Conservation (phyloP, 2,113 vertebrate species). For the Thalassarche chlororhynchos region DNA sequence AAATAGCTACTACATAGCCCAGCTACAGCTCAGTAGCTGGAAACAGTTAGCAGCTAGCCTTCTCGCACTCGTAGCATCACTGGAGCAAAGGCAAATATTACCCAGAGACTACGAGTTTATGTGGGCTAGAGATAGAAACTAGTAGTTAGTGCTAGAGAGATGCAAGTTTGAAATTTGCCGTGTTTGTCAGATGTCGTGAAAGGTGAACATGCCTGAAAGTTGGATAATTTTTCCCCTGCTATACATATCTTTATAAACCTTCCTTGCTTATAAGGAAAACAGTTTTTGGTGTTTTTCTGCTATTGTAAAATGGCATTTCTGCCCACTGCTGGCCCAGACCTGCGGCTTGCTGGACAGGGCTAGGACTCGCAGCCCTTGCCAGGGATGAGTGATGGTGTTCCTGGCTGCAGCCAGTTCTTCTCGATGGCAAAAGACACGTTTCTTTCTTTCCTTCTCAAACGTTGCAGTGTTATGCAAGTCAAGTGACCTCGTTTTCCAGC, state of each 20-base stretch:
- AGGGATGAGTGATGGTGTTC: background rate
- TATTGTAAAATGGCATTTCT: constrained; percentile 37
- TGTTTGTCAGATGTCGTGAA: background rate
- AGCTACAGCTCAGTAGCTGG: background rate
- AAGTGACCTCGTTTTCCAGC: constrained; percentile 82
- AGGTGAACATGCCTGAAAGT: background rate
- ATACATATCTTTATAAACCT: background rate
- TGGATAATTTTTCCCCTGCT: background rate
- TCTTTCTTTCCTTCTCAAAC: constrained; percentile 28
- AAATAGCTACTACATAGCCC: background rate
- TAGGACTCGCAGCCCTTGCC: background rate
- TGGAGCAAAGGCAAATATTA: background rate
- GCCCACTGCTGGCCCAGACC: background rate
- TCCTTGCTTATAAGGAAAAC: background rate
- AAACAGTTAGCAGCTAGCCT: background rate
- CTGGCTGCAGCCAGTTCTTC: constrained; percentile 44
- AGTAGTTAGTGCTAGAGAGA: background rate
- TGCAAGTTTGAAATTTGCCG: background rate
- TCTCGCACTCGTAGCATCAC: background rate
- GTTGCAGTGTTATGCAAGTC: constrained; percentile 78
- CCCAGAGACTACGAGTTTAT: background rate
- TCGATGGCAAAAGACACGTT: background rate
- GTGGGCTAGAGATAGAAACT: background rate
- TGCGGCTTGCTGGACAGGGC: background rate
- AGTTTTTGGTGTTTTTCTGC: background rate